Evolutionary conservation across 2,888 invertebrate species (phyloP).

Genomic region (Caprella mutica): DNA sequence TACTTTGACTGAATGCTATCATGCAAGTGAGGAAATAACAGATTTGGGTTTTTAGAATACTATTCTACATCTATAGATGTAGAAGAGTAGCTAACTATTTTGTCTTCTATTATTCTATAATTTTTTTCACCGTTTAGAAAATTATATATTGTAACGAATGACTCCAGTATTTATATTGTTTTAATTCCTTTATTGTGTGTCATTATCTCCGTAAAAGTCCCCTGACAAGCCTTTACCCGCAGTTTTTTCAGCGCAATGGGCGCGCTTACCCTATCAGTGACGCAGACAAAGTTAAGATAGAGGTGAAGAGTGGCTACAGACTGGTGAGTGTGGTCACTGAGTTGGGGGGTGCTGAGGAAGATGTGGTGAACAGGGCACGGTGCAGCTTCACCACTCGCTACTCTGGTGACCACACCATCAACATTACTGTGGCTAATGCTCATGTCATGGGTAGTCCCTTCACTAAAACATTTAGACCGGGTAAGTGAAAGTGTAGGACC

Average conservation of each 20-base stretch:
- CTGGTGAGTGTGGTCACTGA: constrained; percentile 65
- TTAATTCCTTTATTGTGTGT: too few relatives aligned
- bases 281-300: constrained; percentile 76
- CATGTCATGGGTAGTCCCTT: constrained; percentile 78
- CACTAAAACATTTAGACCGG: constrained; percentile 65
- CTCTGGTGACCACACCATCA: constrained; percentile 77
- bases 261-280: constrained; percentile 90
- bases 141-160: too few relatives aligned
- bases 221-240: too few relatives aligned
- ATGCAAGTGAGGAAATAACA: too few relatives aligned
- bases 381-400: constrained; percentile 86
- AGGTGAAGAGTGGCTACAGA: constrained; percentile 61
- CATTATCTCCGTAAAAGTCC: too few relatives aligned
- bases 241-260: constrained; percentile 84
- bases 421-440: constrained; percentile 62
- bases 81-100: too few relatives aligned
- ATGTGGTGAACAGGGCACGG: constrained; percentile 70
- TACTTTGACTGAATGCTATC: too few relatives aligned
- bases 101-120: too few relatives aligned
- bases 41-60: too few relatives aligned
- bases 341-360: constrained; percentile 71
- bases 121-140: too few relatives aligned
- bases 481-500: constrained; percentile 42
- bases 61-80: too few relatives aligned
- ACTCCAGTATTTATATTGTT: too few relatives aligned